Evolutionary conservation across 2,888 invertebrate genomes (phyloP).

Genomic region (Eupeodes luniger): DNA sequence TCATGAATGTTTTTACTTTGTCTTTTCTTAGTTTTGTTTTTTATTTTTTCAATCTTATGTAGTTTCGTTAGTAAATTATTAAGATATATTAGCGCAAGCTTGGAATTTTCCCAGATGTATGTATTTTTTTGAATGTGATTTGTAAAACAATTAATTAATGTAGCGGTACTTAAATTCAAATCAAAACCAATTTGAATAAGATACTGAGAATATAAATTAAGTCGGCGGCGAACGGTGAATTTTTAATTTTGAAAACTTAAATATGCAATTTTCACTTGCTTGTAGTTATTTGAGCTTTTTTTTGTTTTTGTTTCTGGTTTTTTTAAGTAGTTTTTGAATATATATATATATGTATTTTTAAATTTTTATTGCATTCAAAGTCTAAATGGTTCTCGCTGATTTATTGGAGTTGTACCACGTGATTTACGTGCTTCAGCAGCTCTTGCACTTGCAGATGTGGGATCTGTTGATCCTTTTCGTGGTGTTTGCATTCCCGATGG

Average conservation of each 20-base stretch:
- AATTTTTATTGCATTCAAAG: constrained; percentile 84
- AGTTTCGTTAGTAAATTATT: constrained; percentile 60
- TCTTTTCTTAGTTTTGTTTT: constrained; percentile 54
- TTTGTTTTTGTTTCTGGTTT: constrained; percentile 67
- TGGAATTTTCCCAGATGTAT: constrained; percentile 51
- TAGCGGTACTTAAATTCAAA: constrained; percentile 53
- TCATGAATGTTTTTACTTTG: constrained; percentile 56
- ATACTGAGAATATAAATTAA: constrained; percentile 53
- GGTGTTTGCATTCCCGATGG: constrained; percentile 84
- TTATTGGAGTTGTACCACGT: constrained; percentile 83
- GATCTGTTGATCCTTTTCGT: constrained; percentile 83
- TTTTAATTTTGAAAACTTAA: constrained; percentile 71
- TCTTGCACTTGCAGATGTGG: constrained; percentile 79
- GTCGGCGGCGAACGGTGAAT: constrained; percentile 46
- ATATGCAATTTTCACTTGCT: constrained; percentile 58
- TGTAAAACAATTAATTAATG: constrained; percentile 16
- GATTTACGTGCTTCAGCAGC: constrained; percentile 80
- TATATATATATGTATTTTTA: background rate
- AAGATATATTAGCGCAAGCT: constrained; percentile 55
- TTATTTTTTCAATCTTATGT: constrained; percentile 51
- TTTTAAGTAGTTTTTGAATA: constrained; percentile 45
- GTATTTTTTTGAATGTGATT: background rate
- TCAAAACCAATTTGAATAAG: constrained; percentile 48
- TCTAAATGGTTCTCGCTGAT: constrained; percentile 89
- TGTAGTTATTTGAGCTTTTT: constrained; percentile 79